These are phyloP conservation scores for Phyllopteryx taeniolatus DNA, from an alignment of 2,113 vertebrate species.

Conservation along the genomic window DNA sequence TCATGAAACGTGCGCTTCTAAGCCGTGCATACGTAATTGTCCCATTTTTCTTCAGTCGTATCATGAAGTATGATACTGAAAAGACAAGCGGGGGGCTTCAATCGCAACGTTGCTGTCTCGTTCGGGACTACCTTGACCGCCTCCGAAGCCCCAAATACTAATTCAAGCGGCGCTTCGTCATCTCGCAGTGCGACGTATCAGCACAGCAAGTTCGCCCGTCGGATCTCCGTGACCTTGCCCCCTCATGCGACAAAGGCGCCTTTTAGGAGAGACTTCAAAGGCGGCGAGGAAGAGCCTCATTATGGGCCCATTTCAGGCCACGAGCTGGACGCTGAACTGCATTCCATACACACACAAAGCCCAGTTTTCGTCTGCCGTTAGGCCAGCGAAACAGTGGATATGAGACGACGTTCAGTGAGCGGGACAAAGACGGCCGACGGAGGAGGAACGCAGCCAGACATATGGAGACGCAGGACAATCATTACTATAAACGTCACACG, in stretches of 20 bases:
- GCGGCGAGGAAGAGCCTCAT: too few species aligned
- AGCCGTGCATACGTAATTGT: too few species aligned
- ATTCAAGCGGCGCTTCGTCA: background rate
- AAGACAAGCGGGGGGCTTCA: background rate
- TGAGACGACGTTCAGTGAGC: background rate
- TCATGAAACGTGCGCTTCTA: too few species aligned
- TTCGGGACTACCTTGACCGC: background rate
- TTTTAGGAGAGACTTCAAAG: background rate
- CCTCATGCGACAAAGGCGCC: background rate
- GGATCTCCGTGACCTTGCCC: background rate
- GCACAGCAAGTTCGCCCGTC: background rate
- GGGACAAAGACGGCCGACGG: background rate
- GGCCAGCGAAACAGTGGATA: background rate
- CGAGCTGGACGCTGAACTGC: background rate
- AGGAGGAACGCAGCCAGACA: background rate
- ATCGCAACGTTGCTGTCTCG: background rate
- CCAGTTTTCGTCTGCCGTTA: background rate
- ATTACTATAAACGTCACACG: background rate
- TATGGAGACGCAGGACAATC: background rate
- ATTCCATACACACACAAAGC: too few species aligned
- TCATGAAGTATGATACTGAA: too few species aligned
- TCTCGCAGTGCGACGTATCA: background rate
- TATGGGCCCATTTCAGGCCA: background rate
- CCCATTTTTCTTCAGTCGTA: too few species aligned
- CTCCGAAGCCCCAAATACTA: background rate